Conservation (phyloP, 1,140 invertebrate genomes). For the Mesaphorura yosii region DNA sequence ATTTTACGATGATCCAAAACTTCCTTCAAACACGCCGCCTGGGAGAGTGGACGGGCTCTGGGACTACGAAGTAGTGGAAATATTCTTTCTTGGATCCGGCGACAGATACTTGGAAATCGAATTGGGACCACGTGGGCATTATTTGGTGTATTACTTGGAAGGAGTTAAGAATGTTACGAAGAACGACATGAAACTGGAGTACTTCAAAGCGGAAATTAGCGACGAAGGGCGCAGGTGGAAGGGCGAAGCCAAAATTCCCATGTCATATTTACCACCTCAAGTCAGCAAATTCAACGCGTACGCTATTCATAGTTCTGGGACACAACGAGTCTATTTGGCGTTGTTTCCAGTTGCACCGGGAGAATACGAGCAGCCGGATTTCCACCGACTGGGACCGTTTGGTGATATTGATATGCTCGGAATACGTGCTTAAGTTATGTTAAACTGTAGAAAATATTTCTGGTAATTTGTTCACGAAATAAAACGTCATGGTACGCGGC, state of each 20-base stretch:
- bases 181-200: conserved; percentile 17
- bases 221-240: conserved; percentile 37
- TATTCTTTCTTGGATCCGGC: conserved; percentile 34
- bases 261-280: conserved; percentile 37
- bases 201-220: conserved; percentile 2
- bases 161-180: conserved; percentile 35
- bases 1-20: conserved; percentile 21
- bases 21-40: conserved; percentile 2
- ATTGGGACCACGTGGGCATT: conserved; percentile 39
- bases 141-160: conserved; percentile 39
- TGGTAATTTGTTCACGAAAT: no score
- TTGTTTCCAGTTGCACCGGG: conserved; percentile 39
- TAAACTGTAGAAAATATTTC: no score
- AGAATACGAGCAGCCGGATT: conserved; percentile 40
- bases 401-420: conserved; percentile 13
- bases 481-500: no score
- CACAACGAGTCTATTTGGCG: conserved; percentile 40
- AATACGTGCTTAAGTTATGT: no score
- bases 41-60: conserved; percentile 17
- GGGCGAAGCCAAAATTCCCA: conserved; percentile 37
- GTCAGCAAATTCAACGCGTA: conserved; percentile 46
- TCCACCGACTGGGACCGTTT: conserved; percentile 32
- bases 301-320: conserved; percentile 43
- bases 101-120: conserved; percentile 44
- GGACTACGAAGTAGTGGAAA: conserved; percentile 33